These are phyloP conservation scores for Lynx canadensis DNA, from an alignment of 2,113 vertebrate species.

Conservation along the genomic window DNA sequence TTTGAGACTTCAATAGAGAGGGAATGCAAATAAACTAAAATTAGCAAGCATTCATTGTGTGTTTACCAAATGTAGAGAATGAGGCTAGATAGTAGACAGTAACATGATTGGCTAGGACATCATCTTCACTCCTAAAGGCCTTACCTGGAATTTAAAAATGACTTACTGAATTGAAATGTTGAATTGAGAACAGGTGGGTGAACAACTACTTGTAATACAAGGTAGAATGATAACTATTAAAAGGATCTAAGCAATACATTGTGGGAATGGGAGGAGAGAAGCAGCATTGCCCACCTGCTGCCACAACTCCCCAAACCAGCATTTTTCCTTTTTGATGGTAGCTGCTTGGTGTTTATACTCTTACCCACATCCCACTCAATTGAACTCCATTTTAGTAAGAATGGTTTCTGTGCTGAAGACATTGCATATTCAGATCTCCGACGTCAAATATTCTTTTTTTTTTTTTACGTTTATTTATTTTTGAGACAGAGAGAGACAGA, in stretches of 20 bases:
- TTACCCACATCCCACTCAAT: neutral
- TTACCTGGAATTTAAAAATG: neutral
- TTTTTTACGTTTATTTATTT: too few relatives aligned
- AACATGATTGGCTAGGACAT: neutral
- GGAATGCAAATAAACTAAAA: constrained; percentile 2
- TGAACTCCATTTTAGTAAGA: neutral
- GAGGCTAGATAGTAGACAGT: neutral
- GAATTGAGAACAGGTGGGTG: neutral
- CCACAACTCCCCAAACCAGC: neutral
- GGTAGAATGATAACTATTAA: neutral
- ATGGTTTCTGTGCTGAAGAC: constrained; percentile 10
- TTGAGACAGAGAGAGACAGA: too few relatives aligned
- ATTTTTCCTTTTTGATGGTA: neutral
- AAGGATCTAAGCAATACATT: neutral
- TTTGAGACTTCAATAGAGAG: neutral
- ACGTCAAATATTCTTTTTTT: neutral
- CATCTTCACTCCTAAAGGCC: neutral
- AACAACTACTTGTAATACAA: neutral
- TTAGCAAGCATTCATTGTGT: neutral
- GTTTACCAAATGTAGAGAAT: neutral
- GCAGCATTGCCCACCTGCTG: too few relatives aligned
- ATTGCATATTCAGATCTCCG: neutral
- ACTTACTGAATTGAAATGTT: neutral
- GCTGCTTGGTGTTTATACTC: neutral
- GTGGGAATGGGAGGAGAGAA: neutral